Percentiles rank a stretch among this genome's conserved stretches.
Conservation (phyloP, 1,140 invertebrate genomes). For the Arctopsyche grandis region DNA sequence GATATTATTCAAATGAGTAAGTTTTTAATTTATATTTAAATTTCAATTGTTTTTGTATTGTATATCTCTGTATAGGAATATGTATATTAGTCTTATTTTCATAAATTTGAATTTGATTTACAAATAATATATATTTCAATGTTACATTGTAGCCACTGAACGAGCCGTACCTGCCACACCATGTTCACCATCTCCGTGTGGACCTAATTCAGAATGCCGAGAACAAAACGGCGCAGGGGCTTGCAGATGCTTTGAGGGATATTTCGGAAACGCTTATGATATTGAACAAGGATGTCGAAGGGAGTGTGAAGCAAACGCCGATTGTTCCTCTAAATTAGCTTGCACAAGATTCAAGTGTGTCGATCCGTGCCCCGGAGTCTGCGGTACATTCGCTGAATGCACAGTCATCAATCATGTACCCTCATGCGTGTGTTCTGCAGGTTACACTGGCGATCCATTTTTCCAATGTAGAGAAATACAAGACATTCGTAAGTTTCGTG, state of each 20-base stretch:
- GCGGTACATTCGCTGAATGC: constrained; percentile 79
- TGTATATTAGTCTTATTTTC: not conserved
- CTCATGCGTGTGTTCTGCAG: constrained; percentile 77
- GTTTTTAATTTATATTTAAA: constrained; percentile 41
- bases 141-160: constrained; percentile 59
- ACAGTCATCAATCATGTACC: constrained; percentile 78
- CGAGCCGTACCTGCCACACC: constrained; percentile 67
- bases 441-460: constrained; percentile 83
- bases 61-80: no score
- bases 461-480: constrained; percentile 75
- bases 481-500: constrained; percentile 64
- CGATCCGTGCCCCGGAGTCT: constrained; percentile 80
- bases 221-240: constrained; percentile 74
- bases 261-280: constrained; percentile 77
- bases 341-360: constrained; percentile 81
- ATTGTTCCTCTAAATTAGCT: constrained; percentile 75
- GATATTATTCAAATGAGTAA: constrained; percentile 59
- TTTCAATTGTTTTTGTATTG: not conserved
- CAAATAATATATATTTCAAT: no score
- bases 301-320: constrained; percentile 79
- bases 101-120: no score
- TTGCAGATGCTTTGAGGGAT: constrained; percentile 75
- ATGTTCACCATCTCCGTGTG: constrained; percentile 76
- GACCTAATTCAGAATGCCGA: constrained; percentile 74
- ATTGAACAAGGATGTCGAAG: constrained; percentile 72